Base-by-base conservation (phyloP, 2,888 invertebrate genomes). In the Serripes groenlandicus region DNA sequence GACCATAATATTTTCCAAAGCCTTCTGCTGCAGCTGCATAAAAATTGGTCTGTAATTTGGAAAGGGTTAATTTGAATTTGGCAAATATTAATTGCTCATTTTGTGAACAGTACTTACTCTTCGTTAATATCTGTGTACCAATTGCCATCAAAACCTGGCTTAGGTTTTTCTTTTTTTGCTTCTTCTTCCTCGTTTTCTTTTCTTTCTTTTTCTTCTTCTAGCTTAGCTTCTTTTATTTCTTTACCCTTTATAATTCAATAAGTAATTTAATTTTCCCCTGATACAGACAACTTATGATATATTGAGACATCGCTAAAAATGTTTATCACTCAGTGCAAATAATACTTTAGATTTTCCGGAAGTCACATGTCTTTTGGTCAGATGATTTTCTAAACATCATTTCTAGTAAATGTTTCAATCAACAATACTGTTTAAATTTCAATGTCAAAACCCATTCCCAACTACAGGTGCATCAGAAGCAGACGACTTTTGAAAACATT, bases 41-140 rank as follows among this genome's bases (percentile, higher is more conserved):
- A 56, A 56, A 56, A 56, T 56, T n/a, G 23, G 56, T 15, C 7
- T 42, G 9, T 42, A 23, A 15, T 56, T 23, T 11, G 56, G 11
- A 18, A 56, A 18, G 11, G 56, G 56, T 56, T 56, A 56, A 56
- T 7, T 7, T 42, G 42, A 42, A 42, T 9, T 11, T 11, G 87
- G 83, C 32, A 88, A 88, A 42, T 83, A 64, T 78, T 34, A 11
- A n/a, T 52, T n/a, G 89, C 18, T 7, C 60, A 60, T 60, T 23
- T 9, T 3, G 28, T 18, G 35, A 42, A 49, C 23, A 2, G 21
- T 26, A 92, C 52, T 89, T 90, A 81, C 94, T 79, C 86, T 56
- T 81, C 82, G 80, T 90, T 90, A 0, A 93, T 93, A 78, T 93
- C 91, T 70, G 93, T 93, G 83, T 93, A 93, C 93, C 93, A 93